phyloP scores from a whole-genome alignment of 2,113 vertebrate genomes.

The Rhodinocichla rosea region DNA sequence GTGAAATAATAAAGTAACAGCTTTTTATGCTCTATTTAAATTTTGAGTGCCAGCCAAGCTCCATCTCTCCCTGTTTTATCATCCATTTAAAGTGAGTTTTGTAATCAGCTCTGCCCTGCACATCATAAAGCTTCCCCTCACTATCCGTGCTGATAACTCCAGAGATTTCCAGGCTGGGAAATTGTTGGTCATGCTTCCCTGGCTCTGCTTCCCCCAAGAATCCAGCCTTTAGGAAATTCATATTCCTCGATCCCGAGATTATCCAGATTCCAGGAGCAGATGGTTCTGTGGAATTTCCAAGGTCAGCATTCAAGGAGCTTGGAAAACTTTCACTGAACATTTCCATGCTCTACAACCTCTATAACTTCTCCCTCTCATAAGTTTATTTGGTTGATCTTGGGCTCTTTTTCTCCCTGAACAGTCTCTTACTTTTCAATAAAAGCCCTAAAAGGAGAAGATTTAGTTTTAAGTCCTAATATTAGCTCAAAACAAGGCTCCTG shows the following conservation, averaged over 20 bases:
- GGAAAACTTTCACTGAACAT: background rate
- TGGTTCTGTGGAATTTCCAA: background rate
- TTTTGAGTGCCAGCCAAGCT: constrained; percentile 57
- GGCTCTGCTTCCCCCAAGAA: constrained; percentile 11
- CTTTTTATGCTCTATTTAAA: constrained; percentile 67
- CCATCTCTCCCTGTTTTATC: constrained; percentile 2
- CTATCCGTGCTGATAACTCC: constrained; percentile 39
- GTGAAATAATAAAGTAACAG: constrained; percentile 59
- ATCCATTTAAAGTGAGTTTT: constrained; percentile 25
- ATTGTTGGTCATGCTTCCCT: constrained; percentile 22
- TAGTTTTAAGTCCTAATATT: background rate
- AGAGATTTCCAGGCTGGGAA: constrained; percentile 44
- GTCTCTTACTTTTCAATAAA: background rate
- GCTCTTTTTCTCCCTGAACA: background rate
- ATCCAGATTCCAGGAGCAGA: background rate
- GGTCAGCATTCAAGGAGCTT: constrained; percentile 16
- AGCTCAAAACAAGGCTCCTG: background rate
- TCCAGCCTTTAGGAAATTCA: constrained; percentile 18
- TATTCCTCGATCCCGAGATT: background rate
- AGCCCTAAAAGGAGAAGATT: background rate
- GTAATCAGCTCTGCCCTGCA: constrained; percentile 20
- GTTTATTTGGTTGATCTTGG: background rate
- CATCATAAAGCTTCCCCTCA: background rate
- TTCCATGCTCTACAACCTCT: background rate
- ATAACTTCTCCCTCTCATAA: background rate